Evolutionary conservation across 2,797 vertebrate genomes (phyloP).

Genomic region (Sardinella longiceps): DNA sequence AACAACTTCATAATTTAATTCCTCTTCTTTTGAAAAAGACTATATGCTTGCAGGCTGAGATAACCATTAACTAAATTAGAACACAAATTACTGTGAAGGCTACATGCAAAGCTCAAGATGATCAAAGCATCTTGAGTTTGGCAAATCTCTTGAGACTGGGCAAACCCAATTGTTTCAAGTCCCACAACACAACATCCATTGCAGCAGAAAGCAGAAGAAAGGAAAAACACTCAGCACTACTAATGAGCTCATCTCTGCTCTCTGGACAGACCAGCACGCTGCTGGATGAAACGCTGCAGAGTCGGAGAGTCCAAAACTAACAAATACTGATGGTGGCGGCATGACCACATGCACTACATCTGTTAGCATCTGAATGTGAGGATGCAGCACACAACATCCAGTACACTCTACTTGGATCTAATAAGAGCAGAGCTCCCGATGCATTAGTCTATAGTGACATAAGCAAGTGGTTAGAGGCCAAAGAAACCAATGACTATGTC

Average conservation of each 20-base stretch:
- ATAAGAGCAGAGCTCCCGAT: background rate
- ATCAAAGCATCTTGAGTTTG: background rate
- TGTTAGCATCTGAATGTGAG: no score
- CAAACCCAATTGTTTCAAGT: background rate
- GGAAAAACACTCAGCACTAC: background rate
- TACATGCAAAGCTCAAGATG: background rate
- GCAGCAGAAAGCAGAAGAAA: background rate
- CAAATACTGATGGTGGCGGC: background rate
- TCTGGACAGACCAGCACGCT: background rate
- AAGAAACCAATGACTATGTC: background rate
- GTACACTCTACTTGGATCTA: no score
- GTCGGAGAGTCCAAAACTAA: background rate
- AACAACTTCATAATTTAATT: background rate
- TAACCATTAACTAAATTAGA: no score
- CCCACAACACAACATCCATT: background rate
- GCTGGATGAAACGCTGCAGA: background rate
- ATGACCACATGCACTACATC: background rate
- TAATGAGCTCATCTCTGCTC: background rate
- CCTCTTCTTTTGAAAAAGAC: background rate
- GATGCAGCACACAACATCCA: no score
- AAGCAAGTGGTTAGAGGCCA: background rate
- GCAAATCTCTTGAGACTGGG: background rate
- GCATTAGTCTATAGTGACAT: background rate
- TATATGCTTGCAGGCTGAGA: background rate
- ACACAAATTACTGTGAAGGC: background rate